phyloP scores from a whole-genome alignment of 2,888 invertebrate species.

The Neocrepidodera transversa region DNA sequence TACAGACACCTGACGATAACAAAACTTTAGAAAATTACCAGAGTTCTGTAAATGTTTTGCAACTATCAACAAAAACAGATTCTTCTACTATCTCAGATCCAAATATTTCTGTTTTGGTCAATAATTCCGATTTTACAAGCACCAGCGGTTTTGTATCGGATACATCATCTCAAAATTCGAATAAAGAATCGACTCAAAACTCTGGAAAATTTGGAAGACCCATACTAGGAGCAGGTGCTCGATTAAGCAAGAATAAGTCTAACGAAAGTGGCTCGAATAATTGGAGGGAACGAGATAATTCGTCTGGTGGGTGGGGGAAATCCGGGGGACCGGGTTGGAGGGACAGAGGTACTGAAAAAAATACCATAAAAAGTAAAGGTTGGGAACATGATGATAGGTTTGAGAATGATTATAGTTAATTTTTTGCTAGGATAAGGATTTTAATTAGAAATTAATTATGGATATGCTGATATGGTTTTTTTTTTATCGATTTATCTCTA shows the following conservation, averaged over 20 bases:
- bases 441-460: too few species aligned
- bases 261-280: constrained; percentile 33
- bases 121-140: constrained; percentile 6
- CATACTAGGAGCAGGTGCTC: constrained; percentile 55
- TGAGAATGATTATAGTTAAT: constrained; percentile 57
- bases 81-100: constrained; percentile 25
- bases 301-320: constrained; percentile 35
- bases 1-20: constrained; percentile 53
- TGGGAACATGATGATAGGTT: constrained; percentile 57
- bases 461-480: background rate
- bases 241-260: constrained; percentile 47
- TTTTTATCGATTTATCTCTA: background rate
- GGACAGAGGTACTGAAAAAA: constrained; percentile 32
- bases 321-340: constrained; percentile 39
- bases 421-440: too few species aligned
- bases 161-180: constrained; percentile 34
- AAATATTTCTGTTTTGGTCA: background rate
- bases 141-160: constrained; percentile 38
- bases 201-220: constrained; percentile 49
- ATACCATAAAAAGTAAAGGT: constrained; percentile 20
- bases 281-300: constrained; percentile 40
- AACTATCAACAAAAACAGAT: constrained; percentile 46
- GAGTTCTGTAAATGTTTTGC: constrained; percentile 56
- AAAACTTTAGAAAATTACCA: constrained; percentile 53
- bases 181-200: constrained; percentile 13